phyloP scores from a whole-genome alignment of 2,888 invertebrate species.

The Thymelicus acteon region DNA sequence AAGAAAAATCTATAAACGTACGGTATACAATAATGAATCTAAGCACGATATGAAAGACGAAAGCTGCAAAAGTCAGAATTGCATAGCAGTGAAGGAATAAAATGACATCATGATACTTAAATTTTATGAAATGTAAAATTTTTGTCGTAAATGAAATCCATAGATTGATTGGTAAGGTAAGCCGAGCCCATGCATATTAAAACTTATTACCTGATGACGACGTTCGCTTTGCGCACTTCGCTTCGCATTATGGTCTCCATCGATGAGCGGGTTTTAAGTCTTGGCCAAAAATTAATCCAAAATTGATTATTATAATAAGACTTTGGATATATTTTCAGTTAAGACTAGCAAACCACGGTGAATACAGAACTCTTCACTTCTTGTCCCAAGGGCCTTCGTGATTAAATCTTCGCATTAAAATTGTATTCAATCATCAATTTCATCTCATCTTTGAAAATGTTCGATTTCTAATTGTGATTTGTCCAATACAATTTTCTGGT shows the following conservation, averaged over 20 bases:
- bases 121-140: too few relatives aligned
- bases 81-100: neutral
- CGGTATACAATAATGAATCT: too few relatives aligned
- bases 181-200: constrained; percentile 9
- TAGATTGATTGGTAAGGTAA: neutral
- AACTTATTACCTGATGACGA: constrained; percentile 10
- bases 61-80: neutral
- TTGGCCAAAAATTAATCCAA: constrained; percentile 36
- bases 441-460: too few relatives aligned
- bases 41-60: too few relatives aligned
- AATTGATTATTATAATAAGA: constrained; percentile 18
- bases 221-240: neutral
- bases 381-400: neutral
- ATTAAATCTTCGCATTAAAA: neutral
- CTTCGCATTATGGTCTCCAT: neutral
- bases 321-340: constrained; percentile 37
- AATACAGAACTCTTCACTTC: neutral
- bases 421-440: neutral
- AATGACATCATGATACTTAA: neutral
- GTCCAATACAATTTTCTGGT: too few relatives aligned
- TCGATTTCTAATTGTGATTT: too few relatives aligned
- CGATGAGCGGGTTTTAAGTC: constrained; percentile 23
- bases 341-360: constrained; percentile 30
- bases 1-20: too few relatives aligned
- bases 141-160: too few relatives aligned